Evolutionary conservation across 2,888 invertebrate genomes (phyloP).

Genomic region (Rhimphoctona megacephalus): DNA sequence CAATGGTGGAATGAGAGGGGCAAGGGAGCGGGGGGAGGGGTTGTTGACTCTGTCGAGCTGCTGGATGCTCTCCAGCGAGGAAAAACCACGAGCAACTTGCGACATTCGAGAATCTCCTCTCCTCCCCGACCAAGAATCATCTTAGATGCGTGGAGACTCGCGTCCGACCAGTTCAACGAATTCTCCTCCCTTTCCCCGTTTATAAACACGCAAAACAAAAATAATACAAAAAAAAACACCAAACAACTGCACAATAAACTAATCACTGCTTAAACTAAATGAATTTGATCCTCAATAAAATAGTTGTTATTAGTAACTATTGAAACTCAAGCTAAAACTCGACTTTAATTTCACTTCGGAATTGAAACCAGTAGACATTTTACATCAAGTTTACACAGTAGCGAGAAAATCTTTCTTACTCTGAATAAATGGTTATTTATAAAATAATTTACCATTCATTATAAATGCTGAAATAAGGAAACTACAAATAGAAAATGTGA

Average conservation of each 20-base stretch:
- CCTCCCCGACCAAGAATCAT: slow-evolving; percentile 15
- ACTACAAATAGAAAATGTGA: not conserved
- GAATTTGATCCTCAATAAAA: too few relatives aligned
- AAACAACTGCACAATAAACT: not conserved
- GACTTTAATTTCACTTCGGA: not conserved
- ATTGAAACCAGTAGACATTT: not conserved
- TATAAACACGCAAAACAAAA: slow-evolving; percentile 2
- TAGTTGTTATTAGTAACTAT: not conserved
- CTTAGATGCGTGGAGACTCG: slow-evolving; percentile 34
- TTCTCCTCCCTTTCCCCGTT: slow-evolving; percentile 14
- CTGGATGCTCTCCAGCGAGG: slow-evolving; percentile 31
- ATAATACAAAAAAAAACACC: not conserved
- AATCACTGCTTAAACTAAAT: not conserved
- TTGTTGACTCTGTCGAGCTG: slow-evolving; percentile 51
- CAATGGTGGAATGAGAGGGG: slow-evolving; percentile 3
- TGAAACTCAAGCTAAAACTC: not conserved
- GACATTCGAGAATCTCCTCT: slow-evolving; percentile 38
- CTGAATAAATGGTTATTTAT: not conserved
- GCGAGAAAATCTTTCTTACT: not conserved
- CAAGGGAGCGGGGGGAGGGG: slow-evolving; percentile 29
- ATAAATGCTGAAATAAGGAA: not conserved
- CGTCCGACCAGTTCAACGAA: slow-evolving; percentile 48
- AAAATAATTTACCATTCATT: not conserved
- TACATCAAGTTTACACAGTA: not conserved
- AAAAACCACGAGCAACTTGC: slow-evolving; percentile 39